Percentiles rank a stretch among this genome's conserved stretches.
phyloP scores from a whole-genome alignment of 2,113 vertebrate genomes.

The Bungarus multicinctus region DNA sequence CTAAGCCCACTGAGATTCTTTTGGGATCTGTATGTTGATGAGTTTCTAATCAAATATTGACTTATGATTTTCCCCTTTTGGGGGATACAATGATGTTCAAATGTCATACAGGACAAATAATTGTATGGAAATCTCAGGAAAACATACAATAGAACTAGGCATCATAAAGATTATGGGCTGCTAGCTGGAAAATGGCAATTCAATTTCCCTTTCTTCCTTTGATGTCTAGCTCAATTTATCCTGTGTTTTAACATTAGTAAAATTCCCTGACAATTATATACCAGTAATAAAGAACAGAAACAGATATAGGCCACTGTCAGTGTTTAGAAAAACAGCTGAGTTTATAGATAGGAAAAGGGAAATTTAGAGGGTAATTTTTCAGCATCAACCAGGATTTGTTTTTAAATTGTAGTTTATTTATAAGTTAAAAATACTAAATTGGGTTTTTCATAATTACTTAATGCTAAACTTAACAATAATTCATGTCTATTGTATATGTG shows the following conservation, averaged over 20 bases:
- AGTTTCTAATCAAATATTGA: neutral
- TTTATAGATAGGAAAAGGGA: neutral
- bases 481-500: neutral
- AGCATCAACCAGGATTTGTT: neutral
- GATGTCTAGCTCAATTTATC: neutral
- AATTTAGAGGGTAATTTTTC: neutral
- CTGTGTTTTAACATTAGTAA: neutral
- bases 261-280: neutral
- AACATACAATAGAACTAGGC: neutral
- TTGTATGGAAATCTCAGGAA: neutral
- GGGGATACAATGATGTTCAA: neutral
- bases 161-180: neutral
- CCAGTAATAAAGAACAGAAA: neutral
- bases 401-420: neutral
- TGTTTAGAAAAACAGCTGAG: neutral
- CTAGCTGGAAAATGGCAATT: too few species aligned
- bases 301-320: neutral
- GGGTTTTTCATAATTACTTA: neutral
- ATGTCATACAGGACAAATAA: neutral
- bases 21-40: neutral
- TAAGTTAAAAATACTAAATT: neutral
- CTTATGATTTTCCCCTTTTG: neutral
- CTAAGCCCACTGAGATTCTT: neutral
- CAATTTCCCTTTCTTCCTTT: neutral
- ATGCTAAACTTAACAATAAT: neutral